A percentile compares a stretch with the other conserved stretches of the same genome.
Conservation (phyloP, 2,797 vertebrate genomes). For the Danio jaintianensis region DNA sequence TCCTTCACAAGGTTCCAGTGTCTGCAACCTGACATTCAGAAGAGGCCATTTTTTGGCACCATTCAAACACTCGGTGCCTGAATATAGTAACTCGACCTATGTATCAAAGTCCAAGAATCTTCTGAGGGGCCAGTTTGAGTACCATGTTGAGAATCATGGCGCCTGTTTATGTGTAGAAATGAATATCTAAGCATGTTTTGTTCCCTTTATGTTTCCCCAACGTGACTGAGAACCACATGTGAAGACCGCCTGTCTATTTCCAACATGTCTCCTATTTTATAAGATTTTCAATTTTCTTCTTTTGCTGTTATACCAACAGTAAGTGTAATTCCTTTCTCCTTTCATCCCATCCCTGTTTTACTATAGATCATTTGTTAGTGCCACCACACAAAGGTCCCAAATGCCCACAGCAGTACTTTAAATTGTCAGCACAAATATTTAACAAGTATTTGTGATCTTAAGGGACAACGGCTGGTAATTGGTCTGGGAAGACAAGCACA, state of each 20-base stretch:
- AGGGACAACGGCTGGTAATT: slow-evolving; percentile 52
- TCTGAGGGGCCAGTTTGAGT: background rate
- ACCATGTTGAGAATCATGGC: background rate
- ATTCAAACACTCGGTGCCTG: slow-evolving; percentile 1
- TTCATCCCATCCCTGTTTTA: background rate
- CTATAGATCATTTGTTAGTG: slow-evolving; percentile 41
- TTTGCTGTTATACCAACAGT: slow-evolving; percentile 17
- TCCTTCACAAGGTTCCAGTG: background rate
- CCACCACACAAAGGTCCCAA: slow-evolving; percentile 30
- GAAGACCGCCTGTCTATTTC: slow-evolving; percentile 3
- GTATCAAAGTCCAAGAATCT: background rate
- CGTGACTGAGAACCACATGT: slow-evolving; percentile 9
- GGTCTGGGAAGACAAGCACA: slow-evolving; percentile 24
- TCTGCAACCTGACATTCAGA: slow-evolving; percentile 8
- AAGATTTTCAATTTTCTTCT: background rate
- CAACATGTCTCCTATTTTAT: background rate
- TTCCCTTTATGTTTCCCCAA: background rate
- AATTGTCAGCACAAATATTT: slow-evolving; percentile 59
- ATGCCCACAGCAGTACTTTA: slow-evolving; percentile 46
- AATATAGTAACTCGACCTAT: slow-evolving; percentile 51
- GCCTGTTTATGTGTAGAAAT: slow-evolving; percentile 21
- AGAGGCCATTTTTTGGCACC: slow-evolving; percentile 12
- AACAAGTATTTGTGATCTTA: slow-evolving; percentile 46
- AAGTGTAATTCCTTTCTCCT: slow-evolving; percentile 3
- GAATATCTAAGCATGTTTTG: background rate